These are phyloP conservation scores for Cottus gobio DNA, from an alignment of 2,113 vertebrate species.

Conservation along the genomic window DNA sequence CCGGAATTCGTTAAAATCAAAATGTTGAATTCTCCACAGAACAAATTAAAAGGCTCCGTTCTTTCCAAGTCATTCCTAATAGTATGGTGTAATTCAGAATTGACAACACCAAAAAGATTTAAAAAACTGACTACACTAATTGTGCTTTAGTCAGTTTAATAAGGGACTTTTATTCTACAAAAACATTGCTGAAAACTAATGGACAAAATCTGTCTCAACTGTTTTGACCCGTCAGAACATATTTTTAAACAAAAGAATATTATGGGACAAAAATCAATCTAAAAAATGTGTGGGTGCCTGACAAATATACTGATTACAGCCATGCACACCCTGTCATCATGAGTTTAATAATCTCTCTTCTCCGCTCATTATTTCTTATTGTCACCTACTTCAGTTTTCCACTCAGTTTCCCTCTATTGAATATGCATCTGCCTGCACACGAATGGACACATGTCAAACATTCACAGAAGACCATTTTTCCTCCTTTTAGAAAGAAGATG, in stretches of 20 bases:
- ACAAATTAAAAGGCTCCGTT: neutral
- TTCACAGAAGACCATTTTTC: neutral
- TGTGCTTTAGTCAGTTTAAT: neutral
- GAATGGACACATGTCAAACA: neutral
- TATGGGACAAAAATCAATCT: neutral
- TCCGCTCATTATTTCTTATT: neutral
- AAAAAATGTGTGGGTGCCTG: neutral
- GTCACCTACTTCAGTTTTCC: conserved; percentile 2
- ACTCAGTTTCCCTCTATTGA: neutral
- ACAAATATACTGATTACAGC: conserved; percentile 1
- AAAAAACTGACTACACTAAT: neutral
- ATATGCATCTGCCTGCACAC: neutral
- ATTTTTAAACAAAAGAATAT: neutral
- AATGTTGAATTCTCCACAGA: neutral
- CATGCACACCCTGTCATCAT: neutral
- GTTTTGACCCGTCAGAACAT: neutral
- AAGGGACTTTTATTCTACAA: neutral
- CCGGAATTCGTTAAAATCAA: neutral
- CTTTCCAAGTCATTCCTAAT: too few relatives aligned
- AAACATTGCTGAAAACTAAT: neutral
- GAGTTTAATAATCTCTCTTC: neutral
- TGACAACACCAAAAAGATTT: neutral
- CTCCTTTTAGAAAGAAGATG: neutral
- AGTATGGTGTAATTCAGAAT: too few relatives aligned
- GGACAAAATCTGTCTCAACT: neutral